A percentile compares a stretch with the other conserved stretches of the same genome.
Evolutionary conservation across 2,113 vertebrate species (phyloP).

Genomic region (human): DNA sequence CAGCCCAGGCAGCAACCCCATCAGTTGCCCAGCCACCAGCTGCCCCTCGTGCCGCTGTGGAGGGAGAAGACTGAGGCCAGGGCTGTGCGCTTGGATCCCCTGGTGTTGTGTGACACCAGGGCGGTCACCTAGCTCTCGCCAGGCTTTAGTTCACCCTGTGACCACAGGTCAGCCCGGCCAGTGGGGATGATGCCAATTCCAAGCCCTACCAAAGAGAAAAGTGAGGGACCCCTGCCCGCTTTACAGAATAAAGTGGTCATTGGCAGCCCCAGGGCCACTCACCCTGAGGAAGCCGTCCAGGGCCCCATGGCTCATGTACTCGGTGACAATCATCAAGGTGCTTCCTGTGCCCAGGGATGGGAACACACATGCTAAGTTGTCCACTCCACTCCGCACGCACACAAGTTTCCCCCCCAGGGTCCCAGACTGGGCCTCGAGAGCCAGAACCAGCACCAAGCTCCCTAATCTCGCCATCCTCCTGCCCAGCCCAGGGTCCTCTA

Average conservation of each 20-base stretch:
- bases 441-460: neutral
- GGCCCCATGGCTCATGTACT: conserved; percentile 92
- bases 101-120: neutral
- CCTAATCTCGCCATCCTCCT: neutral
- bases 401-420: neutral
- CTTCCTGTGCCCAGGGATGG: conserved; percentile 85
- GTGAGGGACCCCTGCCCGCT: neutral
- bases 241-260: neutral
- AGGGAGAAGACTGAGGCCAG: neutral
- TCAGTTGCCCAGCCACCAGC: conserved; percentile 89
- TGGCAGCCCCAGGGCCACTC: conserved; percentile 58
- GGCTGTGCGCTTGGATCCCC: neutral
- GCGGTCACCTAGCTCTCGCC: neutral
- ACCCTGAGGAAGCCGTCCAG: conserved; percentile 96
- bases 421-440: neutral
- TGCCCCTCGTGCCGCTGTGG: conserved; percentile 94
- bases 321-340: conserved; percentile 95
- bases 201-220: conserved; percentile 1
- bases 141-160: neutral
- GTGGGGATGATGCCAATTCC: neutral
- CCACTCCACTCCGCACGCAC: neutral
- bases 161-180: neutral
- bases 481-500: neutral
- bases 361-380: neutral
- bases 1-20: conserved; percentile 92